A percentile compares a stretch with the other conserved stretches of the same genome.
phyloP scores from a whole-genome alignment of 2,888 invertebrate genomes.

The Archips xylosteana region DNA sequence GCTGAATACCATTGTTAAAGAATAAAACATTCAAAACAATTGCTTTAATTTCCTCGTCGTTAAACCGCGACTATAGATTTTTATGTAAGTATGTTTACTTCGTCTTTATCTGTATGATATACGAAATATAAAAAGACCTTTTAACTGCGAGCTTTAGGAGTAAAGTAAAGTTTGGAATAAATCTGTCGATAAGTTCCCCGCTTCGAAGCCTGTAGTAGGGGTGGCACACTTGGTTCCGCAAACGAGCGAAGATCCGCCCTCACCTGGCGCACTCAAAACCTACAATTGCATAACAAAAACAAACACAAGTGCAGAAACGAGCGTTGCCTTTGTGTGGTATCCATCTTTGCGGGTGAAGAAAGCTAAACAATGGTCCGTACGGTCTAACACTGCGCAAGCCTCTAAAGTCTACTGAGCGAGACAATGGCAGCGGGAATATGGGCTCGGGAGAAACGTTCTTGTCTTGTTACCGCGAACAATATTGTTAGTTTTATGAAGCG shows the following conservation, averaged over 20 bases:
- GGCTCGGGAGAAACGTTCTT: slow-evolving; percentile 77
- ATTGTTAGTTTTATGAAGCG: slow-evolving; percentile 83
- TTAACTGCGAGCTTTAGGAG: too few species aligned
- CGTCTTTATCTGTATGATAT: too few species aligned
- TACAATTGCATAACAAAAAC: slow-evolving; percentile 83
- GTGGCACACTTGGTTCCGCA: slow-evolving; percentile 66
- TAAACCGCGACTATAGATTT: too few species aligned
- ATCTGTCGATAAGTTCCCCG: slow-evolving; percentile 1
- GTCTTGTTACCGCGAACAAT: slow-evolving; percentile 82
- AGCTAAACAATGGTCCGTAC: slow-evolving; percentile 80
- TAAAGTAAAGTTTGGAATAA: not conserved
- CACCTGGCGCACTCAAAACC: slow-evolving; percentile 74
- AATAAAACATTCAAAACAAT: too few species aligned
- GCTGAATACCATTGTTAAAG: too few species aligned
- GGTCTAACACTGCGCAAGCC: slow-evolving; percentile 74
- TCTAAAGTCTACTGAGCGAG: slow-evolving; percentile 78
- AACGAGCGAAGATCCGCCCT: slow-evolving; percentile 71
- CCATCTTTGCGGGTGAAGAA: slow-evolving; percentile 81
- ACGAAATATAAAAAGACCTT: too few species aligned
- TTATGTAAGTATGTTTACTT: too few species aligned
- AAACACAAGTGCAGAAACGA: slow-evolving; percentile 79
- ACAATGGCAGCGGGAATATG: slow-evolving; percentile 79
- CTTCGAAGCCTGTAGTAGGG: slow-evolving; percentile 21
- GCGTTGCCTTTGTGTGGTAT: slow-evolving; percentile 78
- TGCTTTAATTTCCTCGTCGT: too few species aligned